These are phyloP conservation scores for Sebastes cheni DNA, from an alignment of 2,797 vertebrate species.

Conservation along the genomic window DNA sequence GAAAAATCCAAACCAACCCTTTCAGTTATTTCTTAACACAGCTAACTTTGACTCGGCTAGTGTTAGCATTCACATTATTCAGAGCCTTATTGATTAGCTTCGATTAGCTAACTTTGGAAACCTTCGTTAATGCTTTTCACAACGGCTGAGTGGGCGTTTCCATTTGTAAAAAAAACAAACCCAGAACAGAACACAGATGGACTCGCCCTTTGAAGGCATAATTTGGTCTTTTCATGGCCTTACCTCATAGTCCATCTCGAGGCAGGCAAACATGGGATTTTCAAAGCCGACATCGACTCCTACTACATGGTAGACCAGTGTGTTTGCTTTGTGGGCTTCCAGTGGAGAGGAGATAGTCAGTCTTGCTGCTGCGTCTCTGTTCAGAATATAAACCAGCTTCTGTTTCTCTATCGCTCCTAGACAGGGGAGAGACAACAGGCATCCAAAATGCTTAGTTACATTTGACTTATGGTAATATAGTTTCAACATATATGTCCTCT, in stretches of 20 bases:
- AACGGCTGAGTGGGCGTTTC: no score
- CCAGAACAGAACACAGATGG: no score
- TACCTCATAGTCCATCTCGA: constrained; percentile 99
- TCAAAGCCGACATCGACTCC: constrained; percentile 99
- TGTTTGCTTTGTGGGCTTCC: constrained; percentile 98
- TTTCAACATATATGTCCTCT: background rate
- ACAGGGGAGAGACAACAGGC: background rate
- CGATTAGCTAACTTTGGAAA: no score
- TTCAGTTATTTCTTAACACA: no score
- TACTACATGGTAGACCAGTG: constrained; percentile 97
- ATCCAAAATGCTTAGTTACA: background rate
- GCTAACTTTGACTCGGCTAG: no score
- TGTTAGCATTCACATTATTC: no score
- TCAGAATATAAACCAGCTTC: constrained; percentile 98
- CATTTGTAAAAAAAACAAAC: no score
- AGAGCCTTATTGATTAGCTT: no score
- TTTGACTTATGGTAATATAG: fast-evolving
- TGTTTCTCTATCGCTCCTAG: constrained; percentile 98
- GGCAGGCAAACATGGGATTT: constrained; percentile 99
- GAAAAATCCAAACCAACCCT: no score
- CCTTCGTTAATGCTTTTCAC: fast-evolving
- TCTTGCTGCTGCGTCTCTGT: constrained; percentile 96
- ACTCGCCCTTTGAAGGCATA: background rate
- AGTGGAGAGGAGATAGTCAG: constrained; percentile 97
- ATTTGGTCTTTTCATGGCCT: background rate